These are phyloP conservation scores for Scomber japonicus DNA, from an alignment of 2,113 vertebrate genomes.

Conservation along the genomic window DNA sequence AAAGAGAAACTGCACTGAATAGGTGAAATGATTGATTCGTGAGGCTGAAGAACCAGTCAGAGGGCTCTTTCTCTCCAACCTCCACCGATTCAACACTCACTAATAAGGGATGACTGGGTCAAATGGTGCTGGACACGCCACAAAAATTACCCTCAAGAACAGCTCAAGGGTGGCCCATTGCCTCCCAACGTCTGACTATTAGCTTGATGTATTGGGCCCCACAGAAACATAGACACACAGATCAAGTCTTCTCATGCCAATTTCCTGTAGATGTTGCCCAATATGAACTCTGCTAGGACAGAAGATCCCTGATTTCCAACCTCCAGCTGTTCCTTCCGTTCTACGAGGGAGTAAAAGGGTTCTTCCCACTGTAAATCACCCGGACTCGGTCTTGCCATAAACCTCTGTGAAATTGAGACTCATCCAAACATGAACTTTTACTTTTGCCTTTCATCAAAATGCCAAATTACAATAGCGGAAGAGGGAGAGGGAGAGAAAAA, in stretches of 20 bases:
- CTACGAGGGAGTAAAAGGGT: conserved; percentile 4
- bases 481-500: conserved; percentile 1
- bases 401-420: conserved; percentile 48
- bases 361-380: conserved; percentile 51
- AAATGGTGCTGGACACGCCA: neutral
- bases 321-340: conserved; percentile 36
- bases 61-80: too few species aligned
- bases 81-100: neutral
- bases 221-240: conserved; percentile 35
- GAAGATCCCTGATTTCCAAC: conserved; percentile 21
- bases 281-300: conserved; percentile 15
- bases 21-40: too few species aligned
- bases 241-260: neutral
- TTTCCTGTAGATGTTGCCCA: conserved; percentile 31
- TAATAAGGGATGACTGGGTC: neutral
- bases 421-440: conserved; percentile 52
- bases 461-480: conserved; percentile 52
- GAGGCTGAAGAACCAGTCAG: too few species aligned
- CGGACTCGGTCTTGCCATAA: conserved; percentile 37
- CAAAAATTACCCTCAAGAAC: conserved; percentile 2
- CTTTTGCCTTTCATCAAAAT: conserved; percentile 59
- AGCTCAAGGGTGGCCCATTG: neutral
- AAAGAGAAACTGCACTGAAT: neutral
- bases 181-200: conserved; percentile 7
- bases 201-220: conserved; percentile 15